Evolutionary conservation across 1,140 invertebrate species (phyloP), one percentile per base, ranked within the genome.

Genomic region (Rhopalosiphum padi): DNA sequence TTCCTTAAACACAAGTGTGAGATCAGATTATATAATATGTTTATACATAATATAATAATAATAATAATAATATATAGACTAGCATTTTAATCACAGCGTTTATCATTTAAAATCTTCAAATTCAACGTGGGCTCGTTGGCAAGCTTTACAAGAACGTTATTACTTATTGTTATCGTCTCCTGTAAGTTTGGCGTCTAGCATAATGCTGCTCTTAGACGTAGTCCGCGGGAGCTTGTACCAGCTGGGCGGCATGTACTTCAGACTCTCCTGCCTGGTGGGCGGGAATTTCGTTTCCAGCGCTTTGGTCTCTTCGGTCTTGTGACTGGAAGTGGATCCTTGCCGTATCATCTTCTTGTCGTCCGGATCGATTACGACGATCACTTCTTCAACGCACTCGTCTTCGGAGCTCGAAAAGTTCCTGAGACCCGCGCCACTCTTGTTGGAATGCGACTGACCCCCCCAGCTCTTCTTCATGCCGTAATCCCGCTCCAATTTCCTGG

Each of bases 1-100:
- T 23, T 35, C 23, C 30, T 77, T 77, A 77, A 51, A 77, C 11
- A 77, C 60, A 77, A 77, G 60, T 35, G 53, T 90, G 89, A 90
- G 89, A 90, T 90, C 53, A 90, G 21, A 25, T 43, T 43, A 30
- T 90, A 60, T 30, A 55, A 25, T 37, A 46, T 48, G 21, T 89
- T n/a, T 37, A 35, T 89, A 89, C 9, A 43, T 86, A 86, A 46
- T 46, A 43, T 46, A 86, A 23, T 41, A 43, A 43, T 46, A 86
- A 23, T 41, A 43, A 43, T 30, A 46, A 23, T 23, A 25, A 3
- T 18, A 46, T 35, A 68, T 90, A 68, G 89, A 92, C 90, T 92
- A 92, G 90, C 90, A 83, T 92, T 37, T 51, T 86, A 93, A 93
- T 85, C 91, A 93, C 91, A 91, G 43, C 6, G n/a, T 91, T 91